A percentile compares a stretch with the other conserved stretches of the same genome.
These are phyloP conservation scores for Poeciliopsis retropinna DNA, from an alignment of 2,113 vertebrate genomes.

Conservation along the genomic window DNA sequence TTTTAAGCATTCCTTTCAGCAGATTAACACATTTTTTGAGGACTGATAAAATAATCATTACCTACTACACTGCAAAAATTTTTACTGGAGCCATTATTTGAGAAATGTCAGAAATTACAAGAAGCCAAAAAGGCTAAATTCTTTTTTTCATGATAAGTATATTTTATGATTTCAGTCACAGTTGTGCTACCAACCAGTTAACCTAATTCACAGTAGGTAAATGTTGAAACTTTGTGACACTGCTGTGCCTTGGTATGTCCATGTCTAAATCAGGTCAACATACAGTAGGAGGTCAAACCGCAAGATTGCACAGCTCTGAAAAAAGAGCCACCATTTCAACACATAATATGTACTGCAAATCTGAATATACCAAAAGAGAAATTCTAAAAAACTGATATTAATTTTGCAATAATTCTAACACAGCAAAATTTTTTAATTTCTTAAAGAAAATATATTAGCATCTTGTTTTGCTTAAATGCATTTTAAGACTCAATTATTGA, in stretches of 20 bases:
- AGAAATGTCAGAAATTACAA: background rate
- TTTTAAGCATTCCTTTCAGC: background rate
- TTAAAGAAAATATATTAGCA: background rate
- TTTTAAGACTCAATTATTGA: background rate
- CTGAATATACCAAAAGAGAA: background rate
- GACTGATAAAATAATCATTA: background rate
- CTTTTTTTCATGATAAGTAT: background rate
- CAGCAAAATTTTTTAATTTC: background rate
- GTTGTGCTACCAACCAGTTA: conserved; percentile 13
- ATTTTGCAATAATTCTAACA: background rate
- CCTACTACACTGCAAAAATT: background rate
- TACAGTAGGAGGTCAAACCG: conserved; percentile 25
- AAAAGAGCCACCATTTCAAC: background rate
- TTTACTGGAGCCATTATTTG: background rate
- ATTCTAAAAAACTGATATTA: background rate
- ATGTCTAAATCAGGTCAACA: conserved; percentile 28
- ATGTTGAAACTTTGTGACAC: conserved; percentile 1
- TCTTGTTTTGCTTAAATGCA: background rate
- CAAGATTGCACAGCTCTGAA: conserved; percentile 1
- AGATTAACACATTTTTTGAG: background rate
- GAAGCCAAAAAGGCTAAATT: background rate
- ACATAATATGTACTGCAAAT: background rate
- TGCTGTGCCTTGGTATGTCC: conserved; percentile 7
- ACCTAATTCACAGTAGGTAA: conserved; percentile 8
- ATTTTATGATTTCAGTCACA: conserved; percentile 13